Conservation (phyloP, 64 coral and sea anemone species). For the Cladopsammia gracilis region DNA sequence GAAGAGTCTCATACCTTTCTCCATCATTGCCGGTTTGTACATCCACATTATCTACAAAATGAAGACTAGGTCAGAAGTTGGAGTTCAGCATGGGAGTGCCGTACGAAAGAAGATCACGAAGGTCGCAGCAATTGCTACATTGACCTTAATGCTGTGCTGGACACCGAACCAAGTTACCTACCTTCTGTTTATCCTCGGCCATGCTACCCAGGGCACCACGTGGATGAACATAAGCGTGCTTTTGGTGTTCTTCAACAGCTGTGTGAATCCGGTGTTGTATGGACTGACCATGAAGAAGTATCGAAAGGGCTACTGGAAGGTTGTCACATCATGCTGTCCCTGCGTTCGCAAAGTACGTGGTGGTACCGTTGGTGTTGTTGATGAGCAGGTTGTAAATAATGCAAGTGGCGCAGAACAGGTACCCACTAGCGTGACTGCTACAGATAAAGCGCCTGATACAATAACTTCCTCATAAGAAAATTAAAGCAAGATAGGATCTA, state of each 20-base stretch:
- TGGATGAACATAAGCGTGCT: not conserved
- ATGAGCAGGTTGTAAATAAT: no score
- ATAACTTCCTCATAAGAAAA: no score
- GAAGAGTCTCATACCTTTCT: slow-evolving; percentile 35
- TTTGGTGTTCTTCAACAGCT: slow-evolving; percentile 49
- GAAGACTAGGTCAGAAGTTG: not conserved
- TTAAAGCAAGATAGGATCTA: no score
- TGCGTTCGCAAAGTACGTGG: not conserved
- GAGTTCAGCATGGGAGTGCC: not conserved
- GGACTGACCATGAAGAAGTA: slow-evolving; percentile 49
- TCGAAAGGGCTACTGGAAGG: slow-evolving; percentile 61
- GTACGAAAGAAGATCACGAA: slow-evolving; percentile 39
- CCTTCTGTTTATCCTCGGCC: slow-evolving; percentile 10
- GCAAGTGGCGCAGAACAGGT: no score
- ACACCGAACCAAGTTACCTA: slow-evolving; percentile 50
- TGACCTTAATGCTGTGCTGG: slow-evolving; percentile 60
- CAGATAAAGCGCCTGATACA: no score
- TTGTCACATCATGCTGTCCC: not conserved
- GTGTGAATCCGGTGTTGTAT: slow-evolving; percentile 62
- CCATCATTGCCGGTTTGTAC: slow-evolving; percentile 30
- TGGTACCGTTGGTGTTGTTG: not conserved
- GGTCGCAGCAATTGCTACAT: slow-evolving; percentile 33
- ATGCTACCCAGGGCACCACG: not conserved
- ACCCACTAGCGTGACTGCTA: no score
- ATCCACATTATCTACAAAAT: slow-evolving; percentile 57